A percentile compares a stretch with the other conserved stretches of the same genome.
These are phyloP conservation scores for Hecatera dysodea DNA, from an alignment of 2,888 invertebrate species.

Conservation along the genomic window DNA sequence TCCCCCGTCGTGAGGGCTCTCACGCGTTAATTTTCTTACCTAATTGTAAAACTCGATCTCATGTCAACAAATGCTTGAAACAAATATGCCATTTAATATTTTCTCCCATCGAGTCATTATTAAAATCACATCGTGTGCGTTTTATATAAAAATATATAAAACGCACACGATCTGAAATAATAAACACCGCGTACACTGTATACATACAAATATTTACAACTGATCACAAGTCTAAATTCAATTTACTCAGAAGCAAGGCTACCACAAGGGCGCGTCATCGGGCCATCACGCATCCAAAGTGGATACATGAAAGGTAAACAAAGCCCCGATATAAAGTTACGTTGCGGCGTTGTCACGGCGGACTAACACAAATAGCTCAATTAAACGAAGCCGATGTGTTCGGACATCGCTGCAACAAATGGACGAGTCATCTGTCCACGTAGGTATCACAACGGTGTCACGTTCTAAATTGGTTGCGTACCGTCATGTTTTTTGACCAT, in stretches of 20 bases:
- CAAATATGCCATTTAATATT: too few relatives aligned
- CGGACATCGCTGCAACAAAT: conserved; percentile 74
- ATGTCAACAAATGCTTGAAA: too few relatives aligned
- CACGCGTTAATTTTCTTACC: too few relatives aligned
- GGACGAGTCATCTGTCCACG: conserved; percentile 77
- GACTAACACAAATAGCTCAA: conserved; percentile 88
- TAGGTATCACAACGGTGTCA: conserved; percentile 79
- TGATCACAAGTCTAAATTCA: conserved; percentile 6
- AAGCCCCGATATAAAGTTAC: conserved; percentile 76
- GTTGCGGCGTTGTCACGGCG: conserved; percentile 78
- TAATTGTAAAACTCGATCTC: too few relatives aligned
- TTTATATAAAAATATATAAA: too few relatives aligned
- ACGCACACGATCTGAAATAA: background rate
- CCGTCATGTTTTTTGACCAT: conserved; percentile 74
- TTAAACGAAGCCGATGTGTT: conserved; percentile 80
- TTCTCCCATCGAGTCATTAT: too few relatives aligned
- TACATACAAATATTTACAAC: conserved; percentile 3
- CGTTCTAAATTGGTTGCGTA: conserved; percentile 84
- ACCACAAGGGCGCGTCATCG: conserved; percentile 25
- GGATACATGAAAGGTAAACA: conserved; percentile 67
- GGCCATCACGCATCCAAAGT: conserved; percentile 27
- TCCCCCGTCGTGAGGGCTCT: too few relatives aligned
- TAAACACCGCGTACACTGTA: background rate
- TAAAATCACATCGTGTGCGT: too few relatives aligned
- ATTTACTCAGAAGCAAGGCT: conserved; percentile 23